Evolutionary conservation across 2,113 vertebrate species (phyloP), one percentile per base, ranked within the genome.

Genomic region (Orthonyx spaldingii): DNA sequence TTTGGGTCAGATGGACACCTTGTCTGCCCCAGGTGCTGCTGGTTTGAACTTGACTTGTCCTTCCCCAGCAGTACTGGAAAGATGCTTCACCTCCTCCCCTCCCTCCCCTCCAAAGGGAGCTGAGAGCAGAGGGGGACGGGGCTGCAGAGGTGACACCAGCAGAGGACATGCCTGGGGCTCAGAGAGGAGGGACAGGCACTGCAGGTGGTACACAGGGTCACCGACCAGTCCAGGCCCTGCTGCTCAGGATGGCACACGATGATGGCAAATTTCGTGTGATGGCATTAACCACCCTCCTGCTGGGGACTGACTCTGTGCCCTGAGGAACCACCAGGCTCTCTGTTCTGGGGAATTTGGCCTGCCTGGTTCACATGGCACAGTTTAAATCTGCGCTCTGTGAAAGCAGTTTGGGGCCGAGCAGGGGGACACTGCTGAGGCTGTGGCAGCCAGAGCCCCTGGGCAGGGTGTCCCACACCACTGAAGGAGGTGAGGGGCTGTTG

Each of bases 71-170:
- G 50, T 1, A 1, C n/a, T 56, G 71, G 39, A 15, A 52, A 59
- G 49, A 11, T 15, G 15, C 41, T 76, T 50, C 16, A 8, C 7
- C 39, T 35, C 42, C 22, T 47, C 37, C 33, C 19, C 32, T 52
- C 21, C 13, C 41, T 90, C 4, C 18, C 5, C 21, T 84, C 20
- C 70, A 52, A 44, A 76, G 44, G 32, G 59, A 53, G 32, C 66
- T 28, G 75, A 35, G 44, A 59, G 30, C 1, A 1, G 22, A 16
- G 5, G 4, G 18, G 14, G 9, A 11, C 0, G 0, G 16, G 13
- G 26, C 41, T 85, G 80, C 30, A 70, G 65, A n/a, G 20, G 42
- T 61, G 52, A 37, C 81, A 87, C 14, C 68, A 49, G 32, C 47
- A n/a, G 0, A 1, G 37, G 65, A 91, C 23, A 10, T 13, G 35